Base-by-base conservation (phyloP, 2,888 invertebrate genomes). In the Aporophyla nigra region DNA sequence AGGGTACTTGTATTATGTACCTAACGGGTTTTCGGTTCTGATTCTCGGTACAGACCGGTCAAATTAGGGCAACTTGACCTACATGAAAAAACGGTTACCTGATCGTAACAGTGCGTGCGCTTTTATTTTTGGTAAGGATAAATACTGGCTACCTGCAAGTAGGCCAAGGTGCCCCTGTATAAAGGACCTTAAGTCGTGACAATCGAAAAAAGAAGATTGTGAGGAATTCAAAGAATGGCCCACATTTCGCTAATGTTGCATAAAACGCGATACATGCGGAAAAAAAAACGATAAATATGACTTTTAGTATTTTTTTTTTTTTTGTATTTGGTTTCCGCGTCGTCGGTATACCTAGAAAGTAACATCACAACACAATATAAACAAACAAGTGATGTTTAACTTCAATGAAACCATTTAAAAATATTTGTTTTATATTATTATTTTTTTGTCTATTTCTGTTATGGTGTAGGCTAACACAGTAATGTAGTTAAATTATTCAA, bases 381-480 rank as follows among this genome's bases (percentile, higher is more conserved):
- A 76, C 80, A 80, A 76, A 40, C n/a, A 19, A 19, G 33, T 76
- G 7, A 59, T 46, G 1, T 74, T 33, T 63, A 24, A 40, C 10
- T 81, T 33, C 51, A 58, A 43, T 14, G 1, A 56, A 72, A 78
- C 19, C n/a, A 43, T 10, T 43, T 59, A 59, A 33, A 43, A 27
- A 61, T 46, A 19, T 33, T 33, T 33, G 33, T 33, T 33, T n/a
- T n/a, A n/a, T n/a, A n/a, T n/a, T n/a, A n/a, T n/a, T n/a, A n/a
- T n/a, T 33, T 27, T 6, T 59, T 40, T n/a, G 5, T 69, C 80
- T n/a, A 9, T 73, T 19, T 5, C 49, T 33, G n/a, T 19, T 21
- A 62, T 43, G 14, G 7, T 27, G 62, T 16, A 21, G 33, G 61
- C 21, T 49, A 65, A 56, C 19, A 27, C 5, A 49, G 19, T 3